A percentile compares a stretch with the other conserved stretches of the same genome.
These are phyloP conservation scores for Reinhardtius hippoglossoides DNA, from an alignment of 2,113 vertebrate genomes.

Conservation along the genomic window DNA sequence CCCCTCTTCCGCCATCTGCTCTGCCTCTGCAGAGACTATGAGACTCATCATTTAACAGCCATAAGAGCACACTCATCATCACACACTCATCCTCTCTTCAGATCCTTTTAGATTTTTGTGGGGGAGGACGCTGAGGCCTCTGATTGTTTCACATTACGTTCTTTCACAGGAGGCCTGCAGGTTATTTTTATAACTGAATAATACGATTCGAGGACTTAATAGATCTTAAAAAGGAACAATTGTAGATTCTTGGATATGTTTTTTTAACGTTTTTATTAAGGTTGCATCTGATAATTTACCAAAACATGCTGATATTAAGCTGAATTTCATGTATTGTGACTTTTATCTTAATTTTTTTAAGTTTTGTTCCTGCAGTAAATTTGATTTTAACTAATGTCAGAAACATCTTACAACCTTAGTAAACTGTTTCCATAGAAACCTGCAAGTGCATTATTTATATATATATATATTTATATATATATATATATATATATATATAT, in stretches of 20 bases:
- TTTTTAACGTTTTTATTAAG: too few relatives aligned
- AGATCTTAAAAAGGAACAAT: background rate
- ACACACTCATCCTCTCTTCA: slow-evolving; percentile 49
- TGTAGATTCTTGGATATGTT: background rate
- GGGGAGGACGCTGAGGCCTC: background rate
- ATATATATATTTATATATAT: too few relatives aligned
- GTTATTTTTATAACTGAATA: background rate
- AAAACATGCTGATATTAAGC: background rate
- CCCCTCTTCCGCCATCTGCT: slow-evolving; percentile 83
- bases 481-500: background rate
- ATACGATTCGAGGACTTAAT: background rate
- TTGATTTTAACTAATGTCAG: background rate
- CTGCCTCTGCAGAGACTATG: slow-evolving; percentile 62
- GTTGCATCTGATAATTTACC: background rate
- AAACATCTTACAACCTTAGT: slow-evolving; percentile 1
- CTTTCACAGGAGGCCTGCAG: background rate
- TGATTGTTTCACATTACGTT: slow-evolving; percentile 9
- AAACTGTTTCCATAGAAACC: background rate
- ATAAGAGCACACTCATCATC: slow-evolving; percentile 36
- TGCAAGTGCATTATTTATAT: background rate
- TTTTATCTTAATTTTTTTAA: background rate
- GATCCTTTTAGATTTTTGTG: slow-evolving; percentile 46
- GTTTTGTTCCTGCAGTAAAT: too few relatives aligned
- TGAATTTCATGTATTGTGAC: background rate
- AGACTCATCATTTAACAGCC: slow-evolving; percentile 61